Evolutionary conservation across 2,797 vertebrate species (phyloP), one percentile per base, ranked within the genome.

Genomic region (Poliocrania exsul): DNA sequence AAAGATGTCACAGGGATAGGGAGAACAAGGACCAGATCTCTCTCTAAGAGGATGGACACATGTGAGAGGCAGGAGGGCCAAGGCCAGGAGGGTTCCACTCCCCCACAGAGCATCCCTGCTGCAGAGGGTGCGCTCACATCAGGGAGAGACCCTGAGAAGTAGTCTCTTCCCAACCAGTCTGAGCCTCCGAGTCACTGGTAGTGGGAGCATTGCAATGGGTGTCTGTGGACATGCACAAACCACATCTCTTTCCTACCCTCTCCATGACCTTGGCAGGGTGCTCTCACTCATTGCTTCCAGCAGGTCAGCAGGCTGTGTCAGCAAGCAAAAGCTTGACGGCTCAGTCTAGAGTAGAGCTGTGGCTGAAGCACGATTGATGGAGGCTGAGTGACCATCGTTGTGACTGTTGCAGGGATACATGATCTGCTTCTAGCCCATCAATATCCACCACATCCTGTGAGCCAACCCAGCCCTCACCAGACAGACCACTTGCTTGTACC

Each of bases 341-440:
- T 64, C 0, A 0, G 9, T n/a, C 35, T 71, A 10, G 24, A 10
- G 49, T 1, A 21, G 24, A 77, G 42, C 29, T 53, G 44, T 56
- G 77, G 44, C 49, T 88, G 57, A 21, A 42, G 31, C 0, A 29
- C 33, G 77, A 5, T 12, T 57, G 73, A 10, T 13, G 40, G 56
- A 71, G 51, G 31, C 72, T 44, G 65, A 46, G 44, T 14, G 70
- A 18, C 33, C 9, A 0, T 6, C 0, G 0, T 31, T 49, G 28
- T 53, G 35, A 25, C 37, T 35, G 21, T 19, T 58, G 15, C 21
- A 47, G 73, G 62, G 54, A 67, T 24, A 6, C 2, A 6, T 0
- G 0, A 20, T 44, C 58, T 85, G 28, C 64, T 54, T 69, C 33
- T 40, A 44, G 40, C 23, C 46, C 67, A 73, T 47, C 35, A 66